Percentiles rank a stretch among this genome's conserved stretches.
Conservation (phyloP, 2,797 vertebrate species). For the Austrolebias charrua region DNA sequence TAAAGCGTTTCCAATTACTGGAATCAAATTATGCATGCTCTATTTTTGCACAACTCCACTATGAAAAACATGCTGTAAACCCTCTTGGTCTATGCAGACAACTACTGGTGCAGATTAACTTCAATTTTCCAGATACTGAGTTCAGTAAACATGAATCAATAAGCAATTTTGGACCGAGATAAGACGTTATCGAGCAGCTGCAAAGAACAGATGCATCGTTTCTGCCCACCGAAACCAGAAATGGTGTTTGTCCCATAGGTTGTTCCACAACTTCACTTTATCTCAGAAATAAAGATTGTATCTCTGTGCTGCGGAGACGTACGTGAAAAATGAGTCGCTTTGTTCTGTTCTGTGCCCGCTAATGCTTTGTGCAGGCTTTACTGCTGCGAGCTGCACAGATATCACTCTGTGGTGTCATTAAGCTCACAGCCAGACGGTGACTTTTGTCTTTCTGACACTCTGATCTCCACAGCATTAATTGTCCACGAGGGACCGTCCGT, state of each 20-base stretch:
- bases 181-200: constrained; percentile 70
- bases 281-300: constrained; percentile 47
- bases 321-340: constrained; percentile 50
- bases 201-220: constrained; percentile 54
- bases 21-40: not conserved
- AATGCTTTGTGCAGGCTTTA: constrained; percentile 41
- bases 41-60: constrained; percentile 14
- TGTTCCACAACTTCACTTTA: constrained; percentile 27
- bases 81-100: constrained; percentile 1
- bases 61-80: constrained; percentile 11
- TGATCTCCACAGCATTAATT: constrained; percentile 85
- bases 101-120: constrained; percentile 57
- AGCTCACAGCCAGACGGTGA: constrained; percentile 42
- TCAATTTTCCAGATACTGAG: constrained; percentile 77
- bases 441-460: constrained; percentile 53
- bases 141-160: constrained; percentile 77
- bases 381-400: constrained; percentile 36
- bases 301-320: constrained; percentile 29
- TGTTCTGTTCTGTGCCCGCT: constrained; percentile 40
- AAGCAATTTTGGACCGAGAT: constrained; percentile 80
- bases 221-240: constrained; percentile 44
- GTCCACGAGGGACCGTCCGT: constrained; percentile 89
- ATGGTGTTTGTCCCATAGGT: constrained; percentile 20
- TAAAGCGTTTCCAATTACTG: not conserved
- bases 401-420: constrained; percentile 51